These are phyloP conservation scores for Willowsia nigromaculata DNA, from an alignment of 2,888 invertebrate genomes.

Conservation along the genomic window DNA sequence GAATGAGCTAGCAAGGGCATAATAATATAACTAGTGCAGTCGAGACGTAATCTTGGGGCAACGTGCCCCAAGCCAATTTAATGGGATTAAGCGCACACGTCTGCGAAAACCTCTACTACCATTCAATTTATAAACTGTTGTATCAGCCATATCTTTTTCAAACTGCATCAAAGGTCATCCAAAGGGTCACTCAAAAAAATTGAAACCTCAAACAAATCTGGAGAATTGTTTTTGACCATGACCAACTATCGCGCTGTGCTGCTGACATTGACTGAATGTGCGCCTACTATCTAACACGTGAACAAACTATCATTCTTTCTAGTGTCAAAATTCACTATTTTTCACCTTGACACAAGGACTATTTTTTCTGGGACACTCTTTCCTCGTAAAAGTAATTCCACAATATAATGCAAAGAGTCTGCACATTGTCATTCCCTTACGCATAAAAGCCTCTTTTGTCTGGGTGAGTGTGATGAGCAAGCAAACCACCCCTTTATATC, in stretches of 20 bases:
- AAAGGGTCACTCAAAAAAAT: neutral
- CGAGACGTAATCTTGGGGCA: neutral
- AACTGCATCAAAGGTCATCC: conserved; percentile 20
- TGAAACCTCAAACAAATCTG: neutral
- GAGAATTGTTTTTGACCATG: neutral
- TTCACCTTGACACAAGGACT: neutral
- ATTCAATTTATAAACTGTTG: neutral
- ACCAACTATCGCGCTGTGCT: too few relatives aligned
- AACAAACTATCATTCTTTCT: too few relatives aligned
- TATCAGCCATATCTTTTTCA: neutral
- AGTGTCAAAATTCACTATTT: too few relatives aligned
- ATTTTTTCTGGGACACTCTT: neutral
- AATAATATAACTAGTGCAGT: too few relatives aligned
- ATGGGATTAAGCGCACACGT: conserved; percentile 21
- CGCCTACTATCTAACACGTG: too few relatives aligned
- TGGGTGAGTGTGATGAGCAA: neutral
- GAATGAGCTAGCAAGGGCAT: neutral
- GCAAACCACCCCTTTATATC: neutral
- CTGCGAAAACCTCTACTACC: neutral
- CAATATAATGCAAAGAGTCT: neutral
- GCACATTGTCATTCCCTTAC: neutral
- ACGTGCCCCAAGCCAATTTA: neutral
- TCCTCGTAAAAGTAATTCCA: too few relatives aligned
- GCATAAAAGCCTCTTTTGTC: conserved; percentile 23
- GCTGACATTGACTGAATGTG: too few relatives aligned